Evolutionary conservation across 2,797 vertebrate species (phyloP).

Genomic region (Rhynchonycteris naso): DNA sequence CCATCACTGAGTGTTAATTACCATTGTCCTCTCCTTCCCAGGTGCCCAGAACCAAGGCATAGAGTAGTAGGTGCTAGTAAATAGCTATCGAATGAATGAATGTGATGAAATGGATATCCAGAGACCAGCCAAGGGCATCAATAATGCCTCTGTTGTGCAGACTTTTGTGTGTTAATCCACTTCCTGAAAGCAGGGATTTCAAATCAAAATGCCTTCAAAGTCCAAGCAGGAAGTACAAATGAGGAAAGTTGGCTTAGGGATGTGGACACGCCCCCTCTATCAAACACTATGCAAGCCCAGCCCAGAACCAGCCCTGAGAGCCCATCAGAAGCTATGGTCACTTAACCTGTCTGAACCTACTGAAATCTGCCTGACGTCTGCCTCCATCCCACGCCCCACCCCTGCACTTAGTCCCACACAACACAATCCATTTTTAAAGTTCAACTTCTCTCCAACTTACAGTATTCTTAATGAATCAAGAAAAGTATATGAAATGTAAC

Average conservation of each 20-base stretch:
- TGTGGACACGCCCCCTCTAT: neutral
- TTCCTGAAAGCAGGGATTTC: neutral
- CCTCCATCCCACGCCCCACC: neutral
- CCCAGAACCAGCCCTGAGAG: neutral
- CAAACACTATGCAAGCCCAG: neutral
- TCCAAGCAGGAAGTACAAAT: neutral
- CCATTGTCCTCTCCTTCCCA: rapidly evolving
- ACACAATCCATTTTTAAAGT: conserved; percentile 69
- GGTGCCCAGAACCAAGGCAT: neutral
- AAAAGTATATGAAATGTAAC: conserved; percentile 70
- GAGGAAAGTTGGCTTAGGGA: neutral
- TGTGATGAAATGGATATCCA: neutral
- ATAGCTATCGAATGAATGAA: neutral
- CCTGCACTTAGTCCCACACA: conserved; percentile 21
- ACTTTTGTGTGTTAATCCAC: neutral
- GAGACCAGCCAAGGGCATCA: neutral
- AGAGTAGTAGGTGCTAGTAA: neutral
- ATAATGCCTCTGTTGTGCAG: neutral
- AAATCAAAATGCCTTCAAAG: neutral
- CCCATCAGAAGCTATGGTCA: neutral
- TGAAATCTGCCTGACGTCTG: rapidly evolving
- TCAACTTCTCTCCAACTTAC: conserved; percentile 69
- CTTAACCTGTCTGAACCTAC: rapidly evolving
- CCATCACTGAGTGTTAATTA: rapidly evolving
- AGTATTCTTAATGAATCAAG: conserved; percentile 73